Evolutionary conservation across 2,888 invertebrate genomes (phyloP).

Genomic region (Hypomecis punctinalis): DNA sequence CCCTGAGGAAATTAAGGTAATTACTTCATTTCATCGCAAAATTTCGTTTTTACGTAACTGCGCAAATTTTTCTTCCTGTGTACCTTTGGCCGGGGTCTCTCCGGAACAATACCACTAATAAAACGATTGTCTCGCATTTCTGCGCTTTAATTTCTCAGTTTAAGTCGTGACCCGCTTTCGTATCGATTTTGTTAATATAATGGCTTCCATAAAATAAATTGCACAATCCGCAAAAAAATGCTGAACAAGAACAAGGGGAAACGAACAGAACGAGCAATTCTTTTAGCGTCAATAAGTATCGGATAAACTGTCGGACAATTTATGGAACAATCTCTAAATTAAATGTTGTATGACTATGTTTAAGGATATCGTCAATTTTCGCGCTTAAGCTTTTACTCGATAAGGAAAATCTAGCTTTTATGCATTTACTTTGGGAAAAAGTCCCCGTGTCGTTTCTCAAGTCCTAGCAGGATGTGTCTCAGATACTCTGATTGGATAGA

Average conservation of each 20-base stretch:
- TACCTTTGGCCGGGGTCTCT: slow-evolving; percentile 1
- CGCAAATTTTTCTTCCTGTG: slow-evolving; percentile 14
- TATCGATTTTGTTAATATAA: slow-evolving; percentile 30
- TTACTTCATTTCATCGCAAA: slow-evolving; percentile 24
- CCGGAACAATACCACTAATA: slow-evolving; percentile 16
- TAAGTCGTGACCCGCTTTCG: slow-evolving; percentile 21
- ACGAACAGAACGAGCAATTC: slow-evolving; percentile 29
- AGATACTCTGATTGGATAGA: too few species aligned
- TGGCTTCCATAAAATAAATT: slow-evolving; percentile 31
- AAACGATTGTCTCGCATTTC: slow-evolving; percentile 16
- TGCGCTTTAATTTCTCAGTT: slow-evolving; percentile 15
- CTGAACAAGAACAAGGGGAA: slow-evolving; percentile 26
- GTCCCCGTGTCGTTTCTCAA: too few species aligned
- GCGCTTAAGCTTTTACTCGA: too few species aligned
- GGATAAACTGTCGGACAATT: slow-evolving; percentile 23
- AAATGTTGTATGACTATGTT: slow-evolving; percentile 7
- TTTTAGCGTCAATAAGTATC: slow-evolving; percentile 36
- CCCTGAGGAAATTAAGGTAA: slow-evolving; percentile 23
- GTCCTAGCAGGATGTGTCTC: too few species aligned
- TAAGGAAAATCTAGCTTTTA: too few species aligned
- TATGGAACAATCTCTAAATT: slow-evolving; percentile 29
- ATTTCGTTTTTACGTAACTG: slow-evolving; percentile 18
- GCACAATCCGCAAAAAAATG: slow-evolving; percentile 27
- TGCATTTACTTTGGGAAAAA: too few species aligned
- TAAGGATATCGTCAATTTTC: not conserved